phyloP scores from a whole-genome alignment of 1,140 invertebrate genomes.

The Conopomorpha cramerella region DNA sequence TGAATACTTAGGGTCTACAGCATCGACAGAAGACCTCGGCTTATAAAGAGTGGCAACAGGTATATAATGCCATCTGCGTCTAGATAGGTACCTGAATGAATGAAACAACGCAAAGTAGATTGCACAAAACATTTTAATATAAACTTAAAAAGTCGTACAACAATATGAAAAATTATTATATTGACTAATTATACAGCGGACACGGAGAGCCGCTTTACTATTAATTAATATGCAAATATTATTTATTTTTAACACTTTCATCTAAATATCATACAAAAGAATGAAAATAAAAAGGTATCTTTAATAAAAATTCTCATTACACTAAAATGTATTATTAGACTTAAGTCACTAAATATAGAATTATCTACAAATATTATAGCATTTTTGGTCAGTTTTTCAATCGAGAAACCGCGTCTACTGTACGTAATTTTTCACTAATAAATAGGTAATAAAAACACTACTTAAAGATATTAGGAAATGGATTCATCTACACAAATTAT shows the following conservation, averaged over 20 bases:
- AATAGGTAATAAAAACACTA: conserved; percentile 47
- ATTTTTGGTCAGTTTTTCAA: conserved; percentile 46
- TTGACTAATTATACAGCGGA: conserved; percentile 72
- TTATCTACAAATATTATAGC: conserved; percentile 60
- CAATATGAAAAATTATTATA: conserved; percentile 78
- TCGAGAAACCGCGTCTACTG: conserved; percentile 29
- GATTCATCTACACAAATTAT: conserved; percentile 29
- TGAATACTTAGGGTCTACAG: too few relatives aligned
- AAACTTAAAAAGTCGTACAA: conserved; percentile 83
- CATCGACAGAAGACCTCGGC: too few relatives aligned
- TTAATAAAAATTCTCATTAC: conserved; percentile 60
- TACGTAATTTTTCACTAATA: conserved; percentile 43
- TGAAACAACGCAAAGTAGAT: conserved; percentile 41
- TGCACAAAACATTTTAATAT: conserved; percentile 81
- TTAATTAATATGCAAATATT: conserved; percentile 60
- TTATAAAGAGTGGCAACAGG: too few relatives aligned
- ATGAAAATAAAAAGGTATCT: conserved; percentile 56
- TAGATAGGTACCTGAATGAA: too few relatives aligned
- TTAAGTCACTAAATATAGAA: conserved; percentile 47
- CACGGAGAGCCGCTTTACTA: conserved; percentile 70
- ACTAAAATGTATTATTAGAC: conserved; percentile 53
- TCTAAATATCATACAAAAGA: conserved; percentile 61
- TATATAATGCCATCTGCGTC: too few relatives aligned
- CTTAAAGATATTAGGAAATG: conserved; percentile 26
- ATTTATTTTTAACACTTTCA: conserved; percentile 59